These are phyloP conservation scores for Copidosoma floridanum DNA, from an alignment of 1,140 invertebrate species.

Conservation along the genomic window DNA sequence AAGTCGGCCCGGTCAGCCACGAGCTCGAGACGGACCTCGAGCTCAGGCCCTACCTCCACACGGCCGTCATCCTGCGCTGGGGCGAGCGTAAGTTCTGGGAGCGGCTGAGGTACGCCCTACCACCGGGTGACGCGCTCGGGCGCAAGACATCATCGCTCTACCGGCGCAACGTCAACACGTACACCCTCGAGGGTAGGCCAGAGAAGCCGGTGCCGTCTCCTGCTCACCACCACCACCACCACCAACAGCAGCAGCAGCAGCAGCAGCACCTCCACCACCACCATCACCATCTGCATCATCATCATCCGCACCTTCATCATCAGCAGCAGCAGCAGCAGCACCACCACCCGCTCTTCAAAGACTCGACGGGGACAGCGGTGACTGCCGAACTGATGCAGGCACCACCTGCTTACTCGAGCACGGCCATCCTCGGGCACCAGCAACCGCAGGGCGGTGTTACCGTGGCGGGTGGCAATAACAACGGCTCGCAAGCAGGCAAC, in stretches of 20 bases:
- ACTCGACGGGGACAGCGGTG: slow-evolving; percentile 33
- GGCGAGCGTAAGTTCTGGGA: slow-evolving; percentile 91
- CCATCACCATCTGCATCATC: no score
- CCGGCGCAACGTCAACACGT: slow-evolving; percentile 75
- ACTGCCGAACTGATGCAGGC: slow-evolving; percentile 45
- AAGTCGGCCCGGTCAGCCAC: slow-evolving; percentile 73
- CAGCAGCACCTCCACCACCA: slow-evolving; percentile 44
- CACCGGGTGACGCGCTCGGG: slow-evolving; percentile 58
- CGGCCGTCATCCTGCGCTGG: slow-evolving; percentile 78
- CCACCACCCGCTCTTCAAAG: slow-evolving; percentile 55
- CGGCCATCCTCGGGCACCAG: slow-evolving; percentile 40
- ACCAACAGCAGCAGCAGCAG: no score
- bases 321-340: no score
- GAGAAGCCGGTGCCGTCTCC: slow-evolving; percentile 57
- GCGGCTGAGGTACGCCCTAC: slow-evolving; percentile 84
- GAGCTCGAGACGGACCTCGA: slow-evolving; percentile 85
- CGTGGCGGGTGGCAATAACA: neutral
- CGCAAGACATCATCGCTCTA: slow-evolving; percentile 59
- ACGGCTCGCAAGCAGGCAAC: neutral
- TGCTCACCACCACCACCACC: slow-evolving; percentile 52
- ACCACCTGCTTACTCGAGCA: slow-evolving; percentile 58
- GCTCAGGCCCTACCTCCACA: slow-evolving; percentile 83
- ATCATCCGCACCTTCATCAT: no score
- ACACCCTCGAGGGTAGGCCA: slow-evolving; percentile 64
- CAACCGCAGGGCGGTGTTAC: slow-evolving; percentile 4